Evolutionary conservation across 2,888 invertebrate species (phyloP), one percentile per base, ranked within the genome.

Genomic region (Meteorus colon): DNA sequence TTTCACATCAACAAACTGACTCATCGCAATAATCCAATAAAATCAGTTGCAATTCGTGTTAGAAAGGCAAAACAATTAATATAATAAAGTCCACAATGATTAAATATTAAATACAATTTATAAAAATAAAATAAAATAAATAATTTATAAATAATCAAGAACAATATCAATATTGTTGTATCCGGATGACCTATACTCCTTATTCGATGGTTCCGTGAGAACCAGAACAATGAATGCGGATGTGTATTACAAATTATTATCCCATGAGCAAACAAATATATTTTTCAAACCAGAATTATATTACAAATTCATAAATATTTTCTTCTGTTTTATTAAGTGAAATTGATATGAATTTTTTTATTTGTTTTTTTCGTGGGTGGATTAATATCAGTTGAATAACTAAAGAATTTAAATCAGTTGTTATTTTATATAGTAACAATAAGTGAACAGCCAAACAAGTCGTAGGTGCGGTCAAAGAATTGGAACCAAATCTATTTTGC

Each of bases 31-130:
- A 27, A 62, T 27, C 31, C n/a, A 62, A 37, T 65, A 41, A 41
- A 19, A n/a, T n/a, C 37, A n/a, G 3, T 19, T 65, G 37, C 10
- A 29, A 68, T 27, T 12, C 2, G 8, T 48, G 27, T 41, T 68
- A 68, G 68, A 68, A 68, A 68, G 68, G 68, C 14, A 29, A 51
- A 41, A 48, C n/a, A 68, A 68, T 68, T 48, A 41, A 41, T 66
- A 48, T 1, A 65, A 65, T 65, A 65, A 37, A 65, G 8, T 10
- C 10, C 5, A 60, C 27, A 60, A 14, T 4, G n/a, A 48, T 48
- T 4, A 16, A 16, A 48, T n/a, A 48, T 16, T 16, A 48, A 16
- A 48, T 48, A 48, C 48, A 16, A 48, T n/a, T 4, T n/a, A 48
- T 16, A 48, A 16, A 48, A 48, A 31, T n/a, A 63, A 63, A 31